Percentiles rank a stretch among this genome's conserved stretches.
phyloP scores from a whole-genome alignment of 2,113 vertebrate genomes.

The Chionodraco myersi region DNA sequence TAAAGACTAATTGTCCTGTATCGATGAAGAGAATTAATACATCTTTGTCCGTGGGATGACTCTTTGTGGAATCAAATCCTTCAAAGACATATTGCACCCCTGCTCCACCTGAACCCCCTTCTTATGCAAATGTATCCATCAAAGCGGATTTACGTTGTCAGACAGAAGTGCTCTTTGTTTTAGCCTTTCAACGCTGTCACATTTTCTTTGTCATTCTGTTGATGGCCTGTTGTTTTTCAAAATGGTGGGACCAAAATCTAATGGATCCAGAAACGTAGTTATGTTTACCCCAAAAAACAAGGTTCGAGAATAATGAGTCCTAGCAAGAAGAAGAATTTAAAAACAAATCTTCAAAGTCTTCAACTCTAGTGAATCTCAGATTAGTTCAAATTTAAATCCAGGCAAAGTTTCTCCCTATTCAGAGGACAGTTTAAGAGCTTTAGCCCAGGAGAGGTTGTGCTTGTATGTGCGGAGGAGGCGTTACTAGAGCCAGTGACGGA shows the following conservation, averaged over 20 bases:
- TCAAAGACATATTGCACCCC: constrained; percentile 53
- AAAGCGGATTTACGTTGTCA: constrained; percentile 27
- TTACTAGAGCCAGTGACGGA: constrained; percentile 36
- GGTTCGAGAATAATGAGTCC: constrained; percentile 15
- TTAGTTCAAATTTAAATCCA: constrained; percentile 7
- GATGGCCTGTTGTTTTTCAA: constrained; percentile 52
- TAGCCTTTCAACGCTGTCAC: constrained; percentile 33
- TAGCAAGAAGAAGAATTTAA: neutral
- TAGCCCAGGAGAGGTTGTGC: constrained; percentile 1
- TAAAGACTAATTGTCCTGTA: constrained; percentile 59
- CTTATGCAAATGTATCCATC: constrained; percentile 57
- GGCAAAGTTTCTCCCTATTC: constrained; percentile 1
- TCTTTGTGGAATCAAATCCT: constrained; percentile 44
- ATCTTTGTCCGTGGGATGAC: constrained; percentile 47
- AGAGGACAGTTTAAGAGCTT: neutral
- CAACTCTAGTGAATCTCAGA: constrained; percentile 17
- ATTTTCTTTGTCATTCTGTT: constrained; percentile 45
- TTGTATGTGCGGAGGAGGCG: neutral
- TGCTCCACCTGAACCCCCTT: constrained; percentile 30
- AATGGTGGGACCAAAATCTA: constrained; percentile 65
- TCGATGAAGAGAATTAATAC: constrained; percentile 43
- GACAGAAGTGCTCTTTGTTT: constrained; percentile 61
- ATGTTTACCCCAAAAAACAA: constrained; percentile 3
- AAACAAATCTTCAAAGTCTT: neutral
- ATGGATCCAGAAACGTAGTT: constrained; percentile 14